phyloP scores from a whole-genome alignment of 2,888 invertebrate genomes.

The Chrysolina oricalcia region DNA sequence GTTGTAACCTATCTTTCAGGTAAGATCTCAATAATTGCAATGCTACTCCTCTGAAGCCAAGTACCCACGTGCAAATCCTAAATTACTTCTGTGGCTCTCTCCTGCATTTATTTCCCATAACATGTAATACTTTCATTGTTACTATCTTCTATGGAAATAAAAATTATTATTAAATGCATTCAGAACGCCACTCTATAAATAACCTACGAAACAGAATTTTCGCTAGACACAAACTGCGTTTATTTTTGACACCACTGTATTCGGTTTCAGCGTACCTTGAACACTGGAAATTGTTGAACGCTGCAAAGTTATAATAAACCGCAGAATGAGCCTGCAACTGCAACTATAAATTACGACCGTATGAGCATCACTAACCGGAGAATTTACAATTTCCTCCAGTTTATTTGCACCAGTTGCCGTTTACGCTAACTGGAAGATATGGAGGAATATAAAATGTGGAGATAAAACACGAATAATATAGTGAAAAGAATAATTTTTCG shows the following conservation, averaged over 20 bases:
- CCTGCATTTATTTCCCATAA: too few relatives aligned
- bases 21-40: too few relatives aligned
- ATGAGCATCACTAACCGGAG: conserved; percentile 23
- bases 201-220: too few relatives aligned
- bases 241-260: background rate
- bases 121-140: too few relatives aligned
- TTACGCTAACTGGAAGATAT: conserved; percentile 2
- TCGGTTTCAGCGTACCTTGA: conserved; percentile 2
- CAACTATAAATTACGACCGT: conserved; percentile 23
- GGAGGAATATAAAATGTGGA: background rate
- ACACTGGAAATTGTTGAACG: conserved; percentile 14
- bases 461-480: background rate
- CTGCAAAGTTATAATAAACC: conserved; percentile 23
- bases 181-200: too few relatives aligned
- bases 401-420: conserved; percentile 16
- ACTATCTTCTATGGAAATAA: too few relatives aligned
- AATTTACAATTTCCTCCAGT: conserved; percentile 22
- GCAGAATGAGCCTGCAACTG: conserved; percentile 18
- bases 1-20: too few relatives aligned
- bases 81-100: too few relatives aligned
- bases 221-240: too few relatives aligned
- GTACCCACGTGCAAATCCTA: too few relatives aligned
- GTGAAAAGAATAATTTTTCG: background rate
- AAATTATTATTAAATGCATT: too few relatives aligned
- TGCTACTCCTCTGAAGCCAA: too few relatives aligned